Conservation (phyloP, 2,113 vertebrate species). For the Prionailurus viverrinus region DNA sequence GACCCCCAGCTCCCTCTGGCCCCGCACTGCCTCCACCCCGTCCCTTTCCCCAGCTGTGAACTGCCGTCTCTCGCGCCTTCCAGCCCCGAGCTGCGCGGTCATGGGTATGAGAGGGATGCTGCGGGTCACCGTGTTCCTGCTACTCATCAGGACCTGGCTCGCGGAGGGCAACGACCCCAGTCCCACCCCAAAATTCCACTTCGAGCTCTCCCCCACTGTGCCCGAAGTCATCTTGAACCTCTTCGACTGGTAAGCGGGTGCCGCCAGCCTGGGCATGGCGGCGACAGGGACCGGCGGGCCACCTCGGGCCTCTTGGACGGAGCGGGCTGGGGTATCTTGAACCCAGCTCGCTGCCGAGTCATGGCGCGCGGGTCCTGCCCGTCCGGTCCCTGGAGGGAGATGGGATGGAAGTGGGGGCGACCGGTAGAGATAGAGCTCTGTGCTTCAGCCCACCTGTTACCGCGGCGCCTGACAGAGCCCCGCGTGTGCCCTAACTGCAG, state of each 20-base stretch:
- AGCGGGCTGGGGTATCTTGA: not conserved
- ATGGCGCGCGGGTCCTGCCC: not conserved
- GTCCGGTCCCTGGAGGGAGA: not conserved
- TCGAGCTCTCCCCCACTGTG: not conserved
- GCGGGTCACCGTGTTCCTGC: conserved; percentile 63
- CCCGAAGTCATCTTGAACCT: conserved; percentile 65
- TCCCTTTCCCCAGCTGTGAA: conserved; percentile 73
- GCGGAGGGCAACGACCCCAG: conserved; percentile 33
- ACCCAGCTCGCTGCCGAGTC: not conserved
- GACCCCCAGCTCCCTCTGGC: not conserved
- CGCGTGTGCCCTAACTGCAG: not conserved
- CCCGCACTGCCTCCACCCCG: conserved; percentile 43
- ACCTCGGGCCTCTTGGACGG: not conserved
- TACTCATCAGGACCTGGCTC: conserved; percentile 77
- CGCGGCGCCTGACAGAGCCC: not conserved
- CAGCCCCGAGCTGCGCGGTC: conserved; percentile 54
- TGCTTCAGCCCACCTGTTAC: conserved; percentile 58
- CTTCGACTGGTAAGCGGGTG: conserved; percentile 73
- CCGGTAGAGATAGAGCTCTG: not conserved
- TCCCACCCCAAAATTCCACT: conserved; percentile 32
- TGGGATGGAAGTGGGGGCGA: not conserved
- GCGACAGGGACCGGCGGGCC: not conserved
- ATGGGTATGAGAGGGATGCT: conserved; percentile 75
- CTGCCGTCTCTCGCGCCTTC: conserved; percentile 59
- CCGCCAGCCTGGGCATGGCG: not conserved